Evolutionary conservation across 2,797 vertebrate genomes (phyloP).

Genomic region (Hydrocynus forskahlii): DNA sequence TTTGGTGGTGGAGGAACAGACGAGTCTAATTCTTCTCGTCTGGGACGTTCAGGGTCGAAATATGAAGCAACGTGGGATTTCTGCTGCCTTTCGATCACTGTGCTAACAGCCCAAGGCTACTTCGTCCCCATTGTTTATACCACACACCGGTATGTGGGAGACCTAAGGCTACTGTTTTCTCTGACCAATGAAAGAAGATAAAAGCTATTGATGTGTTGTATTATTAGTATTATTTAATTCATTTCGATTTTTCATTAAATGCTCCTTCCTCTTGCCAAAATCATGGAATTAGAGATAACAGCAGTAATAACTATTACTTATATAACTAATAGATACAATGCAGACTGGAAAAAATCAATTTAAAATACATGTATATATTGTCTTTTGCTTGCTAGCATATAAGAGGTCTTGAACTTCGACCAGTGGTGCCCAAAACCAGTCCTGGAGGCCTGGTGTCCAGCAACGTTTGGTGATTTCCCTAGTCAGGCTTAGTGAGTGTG

Average conservation of each 20-base stretch:
- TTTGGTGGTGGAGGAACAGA: slow-evolving; percentile 2
- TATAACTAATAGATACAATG: too few relatives aligned
- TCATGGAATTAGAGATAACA: background rate
- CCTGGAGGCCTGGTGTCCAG: too few relatives aligned
- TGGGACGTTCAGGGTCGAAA: background rate
- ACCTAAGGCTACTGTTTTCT: background rate
- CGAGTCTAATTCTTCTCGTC: slow-evolving; percentile 3
- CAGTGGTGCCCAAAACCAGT: too few relatives aligned
- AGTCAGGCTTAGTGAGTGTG: too few relatives aligned
- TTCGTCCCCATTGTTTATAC: background rate
- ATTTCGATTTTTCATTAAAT: background rate
- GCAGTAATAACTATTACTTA: too few relatives aligned
- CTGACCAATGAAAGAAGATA: background rate
- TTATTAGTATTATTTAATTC: background rate
- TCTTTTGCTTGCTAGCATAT: too few relatives aligned
- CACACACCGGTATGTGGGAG: background rate
- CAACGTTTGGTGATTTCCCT: too few relatives aligned
- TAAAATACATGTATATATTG: too few relatives aligned
- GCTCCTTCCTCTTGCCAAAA: background rate
- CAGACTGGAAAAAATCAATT: too few relatives aligned
- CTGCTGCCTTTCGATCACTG: slow-evolving; percentile 4
- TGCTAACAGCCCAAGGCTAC: slow-evolving; percentile 14
- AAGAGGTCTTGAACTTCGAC: too few relatives aligned
- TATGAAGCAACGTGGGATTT: background rate
- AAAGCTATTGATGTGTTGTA: background rate